Evolutionary conservation across 2,113 vertebrate genomes (phyloP).

Genomic region (Acanthochromis polyacanthus): DNA sequence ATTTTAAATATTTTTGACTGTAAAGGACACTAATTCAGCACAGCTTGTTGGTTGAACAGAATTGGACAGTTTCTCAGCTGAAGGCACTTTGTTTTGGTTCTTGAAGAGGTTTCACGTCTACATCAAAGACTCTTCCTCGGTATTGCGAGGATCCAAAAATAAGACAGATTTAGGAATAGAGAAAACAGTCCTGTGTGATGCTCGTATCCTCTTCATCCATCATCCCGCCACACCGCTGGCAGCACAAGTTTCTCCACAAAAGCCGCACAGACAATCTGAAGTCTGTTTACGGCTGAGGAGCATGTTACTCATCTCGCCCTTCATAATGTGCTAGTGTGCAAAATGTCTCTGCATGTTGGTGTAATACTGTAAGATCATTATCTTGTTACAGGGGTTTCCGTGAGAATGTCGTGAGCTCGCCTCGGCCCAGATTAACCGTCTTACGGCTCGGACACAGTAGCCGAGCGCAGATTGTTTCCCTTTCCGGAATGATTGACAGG

Average conservation of each 20-base stretch:
- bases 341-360: constrained; percentile 68
- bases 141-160: no score
- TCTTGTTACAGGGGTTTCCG: constrained; percentile 76
- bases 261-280: constrained; percentile 31
- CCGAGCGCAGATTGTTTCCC: constrained; percentile 61
- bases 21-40: no score
- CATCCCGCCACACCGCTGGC: background rate
- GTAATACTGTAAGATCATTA: constrained; percentile 77
- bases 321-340: constrained; percentile 70
- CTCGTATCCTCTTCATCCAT: background rate
- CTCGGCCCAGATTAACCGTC: constrained; percentile 56
- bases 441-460: constrained; percentile 72
- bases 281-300: constrained; percentile 12
- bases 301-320: constrained; percentile 36
- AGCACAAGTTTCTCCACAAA: constrained; percentile 1
- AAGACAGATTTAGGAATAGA: no score
- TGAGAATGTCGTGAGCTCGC: constrained; percentile 74
- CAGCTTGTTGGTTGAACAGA: no score
- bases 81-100: no score
- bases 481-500: constrained; percentile 81
- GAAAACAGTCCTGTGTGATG: no score
- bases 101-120: no score
- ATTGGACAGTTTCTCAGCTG: no score
- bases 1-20: no score
- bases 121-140: no score